A percentile compares a stretch with the other conserved stretches of the same genome.
Conservation (phyloP, 2,113 vertebrate genomes). For the Rhinolophus ferrumequinum region DNA sequence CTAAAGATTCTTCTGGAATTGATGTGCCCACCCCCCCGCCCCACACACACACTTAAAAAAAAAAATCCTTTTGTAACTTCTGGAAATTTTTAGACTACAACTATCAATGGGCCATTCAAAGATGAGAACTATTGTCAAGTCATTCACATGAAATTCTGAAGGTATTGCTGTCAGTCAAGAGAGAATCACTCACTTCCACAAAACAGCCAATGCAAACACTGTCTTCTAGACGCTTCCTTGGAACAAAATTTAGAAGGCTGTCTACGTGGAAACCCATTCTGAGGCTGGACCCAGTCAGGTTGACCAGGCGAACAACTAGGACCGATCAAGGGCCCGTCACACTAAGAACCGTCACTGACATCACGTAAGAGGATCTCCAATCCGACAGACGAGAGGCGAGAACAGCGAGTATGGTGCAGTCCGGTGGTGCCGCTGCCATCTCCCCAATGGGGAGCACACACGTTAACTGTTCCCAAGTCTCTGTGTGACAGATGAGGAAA, state of each 20-base stretch:
- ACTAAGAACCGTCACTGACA: background rate
- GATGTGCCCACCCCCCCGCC: background rate
- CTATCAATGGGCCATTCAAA: conserved; percentile 37
- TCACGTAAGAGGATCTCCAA: background rate
- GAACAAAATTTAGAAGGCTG: background rate
- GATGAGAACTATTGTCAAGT: background rate
- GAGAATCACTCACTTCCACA: background rate
- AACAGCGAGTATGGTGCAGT: background rate
- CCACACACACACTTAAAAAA: background rate
- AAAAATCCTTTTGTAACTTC: background rate
- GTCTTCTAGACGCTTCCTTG: background rate
- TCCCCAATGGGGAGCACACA: background rate
- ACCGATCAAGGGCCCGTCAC: background rate
- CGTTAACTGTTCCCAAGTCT: background rate
- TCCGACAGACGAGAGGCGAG: background rate
- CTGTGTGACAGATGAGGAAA: background rate
- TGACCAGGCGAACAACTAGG: background rate
- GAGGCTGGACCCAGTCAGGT: background rate
- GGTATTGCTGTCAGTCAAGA: background rate
- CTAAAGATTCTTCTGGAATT: conserved; percentile 38
- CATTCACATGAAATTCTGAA: background rate
- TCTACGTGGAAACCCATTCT: background rate
- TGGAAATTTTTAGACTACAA: conserved; percentile 19
- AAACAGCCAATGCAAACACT: background rate
- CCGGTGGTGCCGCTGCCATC: background rate